phyloP scores from a whole-genome alignment of 1,140 invertebrate species.

The Archivesica marissinica region DNA sequence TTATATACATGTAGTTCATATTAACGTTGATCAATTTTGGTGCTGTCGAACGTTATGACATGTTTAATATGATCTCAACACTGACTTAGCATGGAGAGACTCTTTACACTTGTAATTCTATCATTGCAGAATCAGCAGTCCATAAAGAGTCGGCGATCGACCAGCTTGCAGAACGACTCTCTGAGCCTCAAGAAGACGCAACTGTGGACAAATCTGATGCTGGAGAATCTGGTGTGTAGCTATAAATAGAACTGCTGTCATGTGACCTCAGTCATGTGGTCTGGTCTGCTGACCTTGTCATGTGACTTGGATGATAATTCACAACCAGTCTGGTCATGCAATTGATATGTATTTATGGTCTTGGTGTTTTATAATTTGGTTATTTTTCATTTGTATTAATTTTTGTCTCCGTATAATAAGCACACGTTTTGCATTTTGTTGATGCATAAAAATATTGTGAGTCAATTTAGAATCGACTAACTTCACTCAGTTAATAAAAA shows the following conservation, averaged over 20 bases:
- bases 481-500: neutral
- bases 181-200: slow-evolving; percentile 55
- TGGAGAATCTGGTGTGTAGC: slow-evolving; percentile 60
- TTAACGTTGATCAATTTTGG: too few species aligned
- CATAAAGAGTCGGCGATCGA: slow-evolving; percentile 52
- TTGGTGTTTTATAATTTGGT: slow-evolving; percentile 25
- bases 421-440: neutral
- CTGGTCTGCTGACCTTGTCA: slow-evolving; percentile 60
- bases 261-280: slow-evolving; percentile 59
- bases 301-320: slow-evolving; percentile 46
- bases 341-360: slow-evolving; percentile 15
- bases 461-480: slow-evolving; percentile 19
- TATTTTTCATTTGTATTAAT: neutral
- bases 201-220: slow-evolving; percentile 33
- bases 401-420: neutral
- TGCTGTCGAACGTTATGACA: too few species aligned
- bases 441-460: neutral
- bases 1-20: too few species aligned
- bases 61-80: too few species aligned
- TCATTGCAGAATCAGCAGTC: slow-evolving; percentile 58
- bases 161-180: slow-evolving; percentile 59
- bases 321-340: slow-evolving; percentile 45
- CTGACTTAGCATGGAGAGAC: too few species aligned
- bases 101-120: too few species aligned
- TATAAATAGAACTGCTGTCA: slow-evolving; percentile 58